Base-by-base conservation (phyloP, 2,888 invertebrate species). In the Calephelis perditalis region DNA sequence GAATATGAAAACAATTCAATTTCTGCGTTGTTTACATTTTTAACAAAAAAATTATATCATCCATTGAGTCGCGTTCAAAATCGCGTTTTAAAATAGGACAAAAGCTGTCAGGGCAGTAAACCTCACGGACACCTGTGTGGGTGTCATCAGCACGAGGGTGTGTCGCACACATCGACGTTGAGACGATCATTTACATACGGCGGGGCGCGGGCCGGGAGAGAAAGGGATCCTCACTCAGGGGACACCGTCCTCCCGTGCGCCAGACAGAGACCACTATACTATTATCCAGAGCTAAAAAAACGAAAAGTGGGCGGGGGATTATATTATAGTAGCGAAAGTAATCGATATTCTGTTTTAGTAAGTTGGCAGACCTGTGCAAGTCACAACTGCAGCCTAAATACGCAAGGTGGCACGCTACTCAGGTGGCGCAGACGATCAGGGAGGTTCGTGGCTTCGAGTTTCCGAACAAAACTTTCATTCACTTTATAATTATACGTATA, bases 261-360 rank as follows among this genome's bases (percentile, higher is more conserved):
- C 67, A 73, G 83, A 90, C 78, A 80, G 85, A 83, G 89, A 87
- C 82, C 77, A 87, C 84, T 82, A 82, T 87, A 87, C 78, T 82
- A 81, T 82, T 81, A 83, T 86, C 85, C 80, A 77, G 78, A 75
- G 79, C 82, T 83, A 84, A 87, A 89, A 89, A 89, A 88, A 84
- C 82, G 84, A 84, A 88, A 87, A 86, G 90, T 91, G 91, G 91
- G 91, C 91, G 91, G 91, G 85, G 91, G 91, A 90, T 91, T 91
- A 91, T 87, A 91, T 91, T 91, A 91, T 88, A 89, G 91, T 89
- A 91, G 91, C 90, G 91, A 91, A 91, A 91, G 91, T 91, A 91
- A 91, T 91, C 91, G 91, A 91, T 91, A 91, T 91, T 91, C 91
- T 82, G 90, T 87, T 90, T 88, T 87, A 89, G 90, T 90, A 86